phyloP scores from a whole-genome alignment of 2,113 vertebrate genomes.

The Trichechus manatus region DNA sequence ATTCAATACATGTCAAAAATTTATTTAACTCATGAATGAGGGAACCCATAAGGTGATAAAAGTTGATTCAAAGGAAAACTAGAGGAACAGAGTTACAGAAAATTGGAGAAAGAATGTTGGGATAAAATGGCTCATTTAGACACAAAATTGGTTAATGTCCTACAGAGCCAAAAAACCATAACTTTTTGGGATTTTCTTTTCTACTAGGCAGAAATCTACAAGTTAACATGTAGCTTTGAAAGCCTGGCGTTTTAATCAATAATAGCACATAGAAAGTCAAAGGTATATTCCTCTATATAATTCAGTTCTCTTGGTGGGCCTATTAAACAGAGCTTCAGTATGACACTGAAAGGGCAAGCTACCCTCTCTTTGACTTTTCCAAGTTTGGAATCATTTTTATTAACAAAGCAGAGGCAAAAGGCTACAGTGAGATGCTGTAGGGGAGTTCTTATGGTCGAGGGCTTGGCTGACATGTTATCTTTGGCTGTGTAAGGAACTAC shows the following conservation, averaged over 20 bases:
- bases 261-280: not conserved
- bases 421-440: not conserved
- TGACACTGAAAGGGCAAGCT: not conserved
- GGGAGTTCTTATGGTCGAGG: not conserved
- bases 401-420: not conserved
- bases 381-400: not conserved
- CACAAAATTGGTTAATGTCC: not conserved
- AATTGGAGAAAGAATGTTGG: not conserved
- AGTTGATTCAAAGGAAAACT: not conserved
- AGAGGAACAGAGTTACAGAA: not conserved
- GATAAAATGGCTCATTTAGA: not conserved
- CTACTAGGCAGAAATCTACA: not conserved
- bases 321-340: fast-evolving
- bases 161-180: not conserved
- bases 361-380: not conserved
- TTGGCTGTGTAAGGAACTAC: not conserved
- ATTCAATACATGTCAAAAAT: not conserved
- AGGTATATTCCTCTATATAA: not conserved
- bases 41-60: not conserved
- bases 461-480: no score
- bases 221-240: not conserved
- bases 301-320: not conserved
- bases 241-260: not conserved
- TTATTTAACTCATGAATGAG: not conserved
- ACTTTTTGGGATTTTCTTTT: not conserved